Evolutionary conservation across 2,797 vertebrate genomes (phyloP), one percentile per base, ranked within the genome.

Genomic region (Darevskia mixta): DNA sequence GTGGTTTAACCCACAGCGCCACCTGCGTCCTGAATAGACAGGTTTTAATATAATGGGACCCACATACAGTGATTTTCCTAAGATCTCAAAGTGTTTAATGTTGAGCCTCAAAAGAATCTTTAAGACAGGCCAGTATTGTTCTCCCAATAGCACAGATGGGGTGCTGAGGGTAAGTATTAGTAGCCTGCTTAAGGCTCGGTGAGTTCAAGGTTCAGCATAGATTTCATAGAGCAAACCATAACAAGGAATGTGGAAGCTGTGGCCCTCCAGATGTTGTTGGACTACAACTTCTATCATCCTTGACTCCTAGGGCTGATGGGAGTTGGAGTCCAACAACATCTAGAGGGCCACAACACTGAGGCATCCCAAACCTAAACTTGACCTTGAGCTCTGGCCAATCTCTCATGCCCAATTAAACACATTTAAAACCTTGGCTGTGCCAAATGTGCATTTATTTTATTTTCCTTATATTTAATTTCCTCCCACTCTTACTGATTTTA

Each of bases 401-500:
- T 43, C 58, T 64, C 17, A 38, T 15, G 27, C 45, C 27, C 3
- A 58, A 27, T 84, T 75, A 35, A 84, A 58, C 18, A 49, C 35
- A 43, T 64, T 41, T 64, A 64, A 55, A 73, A 64, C 67, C n/a
- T 55, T 76, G 3, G 64, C 8, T 32, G 25, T 18, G 8, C 5
- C 71, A 67, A 69, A 10, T 17, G 18, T 75, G 38, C 0, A 18
- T 72, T 55, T 1, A n/a, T 77, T 49, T 86, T 4, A 4, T 15
- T 29, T 32, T 29, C 80, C 81, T 9, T 25, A 72, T 88, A 85
- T 35, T 75, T 9, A 66, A 15, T 58, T 67, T 32, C 66, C 89
- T 92, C 91, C 91, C 91, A 86, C 85, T 15, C 86, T 88, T 32
- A 43, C 85, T 2, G 64, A 55, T 90, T 89, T 8, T 38, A 20